These are phyloP conservation scores for Recurvirostra avosetta DNA, from an alignment of 2,113 vertebrate species.

Conservation along the genomic window DNA sequence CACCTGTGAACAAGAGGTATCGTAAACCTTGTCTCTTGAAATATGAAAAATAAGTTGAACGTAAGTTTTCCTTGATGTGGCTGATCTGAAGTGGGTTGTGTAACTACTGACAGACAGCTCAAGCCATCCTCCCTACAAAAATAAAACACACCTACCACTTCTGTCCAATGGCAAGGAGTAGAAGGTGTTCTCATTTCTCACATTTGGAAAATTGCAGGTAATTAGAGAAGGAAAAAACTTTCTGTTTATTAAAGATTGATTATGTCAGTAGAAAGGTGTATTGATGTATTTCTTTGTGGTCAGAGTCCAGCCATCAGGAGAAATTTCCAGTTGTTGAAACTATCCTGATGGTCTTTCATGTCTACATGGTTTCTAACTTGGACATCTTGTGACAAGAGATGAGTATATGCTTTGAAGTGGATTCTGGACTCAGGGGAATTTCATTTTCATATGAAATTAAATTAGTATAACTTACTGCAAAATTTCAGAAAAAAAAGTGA, in stretches of 20 bases:
- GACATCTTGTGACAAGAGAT: neutral
- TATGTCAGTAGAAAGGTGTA: neutral
- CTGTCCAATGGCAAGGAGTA: neutral
- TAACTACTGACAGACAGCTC: neutral
- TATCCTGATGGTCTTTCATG: neutral
- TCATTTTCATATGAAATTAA: neutral
- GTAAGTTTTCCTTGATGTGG: neutral
- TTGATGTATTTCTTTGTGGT: neutral
- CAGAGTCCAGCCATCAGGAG: neutral
- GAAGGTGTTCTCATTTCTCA: neutral
- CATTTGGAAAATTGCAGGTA: neutral
- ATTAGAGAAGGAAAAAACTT: neutral
- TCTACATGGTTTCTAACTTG: neutral
- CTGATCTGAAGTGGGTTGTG: constrained; percentile 2
- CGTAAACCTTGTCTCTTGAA: constrained; percentile 43
- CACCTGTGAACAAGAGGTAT: constrained; percentile 58
- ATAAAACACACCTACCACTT: neutral
- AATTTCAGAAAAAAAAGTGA: neutral
- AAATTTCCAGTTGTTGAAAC: neutral
- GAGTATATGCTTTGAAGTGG: neutral
- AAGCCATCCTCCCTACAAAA: neutral
- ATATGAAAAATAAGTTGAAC: neutral
- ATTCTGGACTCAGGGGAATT: neutral
- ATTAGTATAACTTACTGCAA: neutral
- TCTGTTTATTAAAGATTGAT: neutral